Base-by-base conservation (phyloP, 2,888 invertebrate species). In the Unio pictorum region DNA sequence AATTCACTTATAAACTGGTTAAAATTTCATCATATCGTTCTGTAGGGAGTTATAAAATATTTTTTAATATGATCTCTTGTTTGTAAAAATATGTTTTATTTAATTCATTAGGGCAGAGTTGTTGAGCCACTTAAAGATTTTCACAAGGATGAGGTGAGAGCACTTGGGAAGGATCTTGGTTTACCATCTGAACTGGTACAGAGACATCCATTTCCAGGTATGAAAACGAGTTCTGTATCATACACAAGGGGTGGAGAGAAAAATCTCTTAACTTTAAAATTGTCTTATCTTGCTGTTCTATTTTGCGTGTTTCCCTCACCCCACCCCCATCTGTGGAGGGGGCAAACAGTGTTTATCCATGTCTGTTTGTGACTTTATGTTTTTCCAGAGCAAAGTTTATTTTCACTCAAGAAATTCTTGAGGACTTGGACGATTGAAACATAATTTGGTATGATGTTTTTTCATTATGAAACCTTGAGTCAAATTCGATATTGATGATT, bases 81-180 rank as follows among this genome's bases (percentile, higher is more conserved):
- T 60, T 26, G 23, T 66, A 28, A 23, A 62, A 30, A 18, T 17
- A 20, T 45, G 18, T 34, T 26, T 54, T 66, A 58, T 59, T 65
- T 26, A 67, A n/a, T 71, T 60, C 55, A 81, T 45, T 86, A 92
- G 88, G 97, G 98, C 18, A 92, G 96, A 68, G 98, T 99, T 28
- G 95, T 99, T 18, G 99, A 99, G 91, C 99, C 99, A n/a, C 92
- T 99, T 69, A 95, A 94, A 91, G 99, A 99, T 92, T 99, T 99
- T 90, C 99, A 99, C 91, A 99, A 99, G 92, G 99, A 99, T 89
- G 99, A 99, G 93, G 96, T 96, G 30, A 93, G 99, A 71, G 93
- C 93, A 70, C 91, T 99, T 77, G 99, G 99, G 66, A 91, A 93
- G 86, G 96, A 96, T 91, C 92, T 99, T 71, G 97, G 97, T 0